phyloP scores from a whole-genome alignment of 92 coral and sea anemone genomes.

The Epizoanthus stellaris region DNA sequence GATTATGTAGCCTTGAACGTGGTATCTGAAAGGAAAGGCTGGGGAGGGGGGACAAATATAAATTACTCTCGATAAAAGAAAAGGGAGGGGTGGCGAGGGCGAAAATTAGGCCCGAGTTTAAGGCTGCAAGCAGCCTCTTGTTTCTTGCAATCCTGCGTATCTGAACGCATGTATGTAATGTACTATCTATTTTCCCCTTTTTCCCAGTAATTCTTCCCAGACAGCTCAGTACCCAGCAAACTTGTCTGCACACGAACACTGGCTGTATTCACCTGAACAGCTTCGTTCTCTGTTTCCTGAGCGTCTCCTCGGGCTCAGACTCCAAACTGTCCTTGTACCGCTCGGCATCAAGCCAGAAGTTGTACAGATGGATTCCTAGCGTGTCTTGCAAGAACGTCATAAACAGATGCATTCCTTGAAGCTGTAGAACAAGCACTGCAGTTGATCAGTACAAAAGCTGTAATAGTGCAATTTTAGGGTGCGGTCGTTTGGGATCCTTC shows the following conservation, averaged over 20 bases:
- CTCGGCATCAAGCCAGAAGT: slow-evolving; percentile 98
- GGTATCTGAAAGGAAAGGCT: no score
- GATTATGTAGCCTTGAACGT: no score
- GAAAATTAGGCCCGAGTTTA: no score
- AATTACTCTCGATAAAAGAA: no score
- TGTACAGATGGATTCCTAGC: slow-evolving; percentile 81
- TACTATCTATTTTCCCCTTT: no score
- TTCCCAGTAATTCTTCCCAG: no score
- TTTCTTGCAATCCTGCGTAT: no score
- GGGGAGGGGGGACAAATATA: no score
- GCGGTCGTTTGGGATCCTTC: no score
- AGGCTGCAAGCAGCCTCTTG: no score
- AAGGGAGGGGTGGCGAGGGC: no score
- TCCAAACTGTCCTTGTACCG: slow-evolving; percentile 84
- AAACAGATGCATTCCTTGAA: slow-evolving; percentile 86
- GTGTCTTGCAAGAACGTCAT: slow-evolving; percentile 79
- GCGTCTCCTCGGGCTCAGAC: slow-evolving; percentile 86
- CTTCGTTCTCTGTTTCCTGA: slow-evolving; percentile 75
- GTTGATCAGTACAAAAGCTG: neutral
- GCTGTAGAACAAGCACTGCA: slow-evolving; percentile 47
- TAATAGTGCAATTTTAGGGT: neutral
- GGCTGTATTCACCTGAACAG: slow-evolving; percentile 73
- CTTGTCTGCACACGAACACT: neutral
- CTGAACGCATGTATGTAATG: no score
- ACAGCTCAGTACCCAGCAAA: neutral